Conservation (phyloP, 2,888 invertebrate genomes). For the Drosophila anomalipes region DNA sequence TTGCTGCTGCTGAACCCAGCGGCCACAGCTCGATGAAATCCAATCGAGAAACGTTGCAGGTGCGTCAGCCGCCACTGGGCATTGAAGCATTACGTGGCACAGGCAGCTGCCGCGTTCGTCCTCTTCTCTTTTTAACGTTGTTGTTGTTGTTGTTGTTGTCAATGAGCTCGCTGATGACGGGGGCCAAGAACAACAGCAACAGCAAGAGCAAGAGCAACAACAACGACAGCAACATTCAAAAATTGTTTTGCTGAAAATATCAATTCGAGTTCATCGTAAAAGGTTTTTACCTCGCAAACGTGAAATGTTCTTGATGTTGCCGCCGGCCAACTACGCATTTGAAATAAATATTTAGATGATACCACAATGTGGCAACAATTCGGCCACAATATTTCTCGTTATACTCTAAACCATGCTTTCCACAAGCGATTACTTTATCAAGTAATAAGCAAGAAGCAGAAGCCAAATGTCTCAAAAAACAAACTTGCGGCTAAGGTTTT, state of each 20-base stretch:
- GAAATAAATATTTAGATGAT: slow-evolving; percentile 50
- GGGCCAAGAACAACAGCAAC: slow-evolving; percentile 23
- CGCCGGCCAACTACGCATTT: slow-evolving; percentile 37
- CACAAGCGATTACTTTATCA: not conserved
- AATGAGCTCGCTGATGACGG: slow-evolving; percentile 52
- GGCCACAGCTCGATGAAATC: slow-evolving; percentile 38
- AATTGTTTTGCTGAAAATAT: slow-evolving; percentile 68
- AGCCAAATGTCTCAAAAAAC: not conserved
- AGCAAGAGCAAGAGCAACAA: slow-evolving; percentile 16
- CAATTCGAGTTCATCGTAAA: slow-evolving; percentile 71
- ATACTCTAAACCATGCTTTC: not conserved
- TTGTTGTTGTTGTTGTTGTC: slow-evolving; percentile 33
- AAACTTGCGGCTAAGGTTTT: not conserved
- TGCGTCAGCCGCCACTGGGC: slow-evolving; percentile 43
- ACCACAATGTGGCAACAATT: slow-evolving; percentile 32
- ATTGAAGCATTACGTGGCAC: slow-evolving; percentile 51
- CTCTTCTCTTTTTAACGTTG: not conserved
- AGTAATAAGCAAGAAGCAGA: not conserved
- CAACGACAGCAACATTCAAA: slow-evolving; percentile 41
- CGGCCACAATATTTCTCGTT: slow-evolving; percentile 7
- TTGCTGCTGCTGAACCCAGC: slow-evolving; percentile 9
- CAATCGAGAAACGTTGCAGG: slow-evolving; percentile 55
- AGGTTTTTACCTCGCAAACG: slow-evolving; percentile 61
- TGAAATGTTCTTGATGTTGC: slow-evolving; percentile 38
- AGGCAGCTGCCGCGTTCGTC: slow-evolving; percentile 5